A percentile compares a stretch with the other conserved stretches of the same genome.
Evolutionary conservation across 2,888 invertebrate species (phyloP).

Genomic region (Melieria picta): DNA sequence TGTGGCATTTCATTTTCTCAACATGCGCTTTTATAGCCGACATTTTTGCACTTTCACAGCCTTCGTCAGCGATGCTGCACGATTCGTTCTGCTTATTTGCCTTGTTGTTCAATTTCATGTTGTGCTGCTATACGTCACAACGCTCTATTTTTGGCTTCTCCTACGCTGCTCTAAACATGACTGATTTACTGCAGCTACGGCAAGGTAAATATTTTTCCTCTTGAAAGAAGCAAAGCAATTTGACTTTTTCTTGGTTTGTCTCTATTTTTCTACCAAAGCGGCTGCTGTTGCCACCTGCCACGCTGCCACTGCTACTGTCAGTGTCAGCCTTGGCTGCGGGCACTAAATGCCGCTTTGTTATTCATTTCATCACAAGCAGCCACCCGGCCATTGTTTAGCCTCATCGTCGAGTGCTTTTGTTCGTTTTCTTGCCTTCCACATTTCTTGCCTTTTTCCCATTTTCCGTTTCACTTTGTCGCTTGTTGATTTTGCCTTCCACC

Average conservation of each 20-base stretch:
- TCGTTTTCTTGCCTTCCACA: not conserved
- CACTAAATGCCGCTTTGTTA: too few species aligned
- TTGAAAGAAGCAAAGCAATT: constrained; percentile 1
- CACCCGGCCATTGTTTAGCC: too few species aligned
- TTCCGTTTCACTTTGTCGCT: constrained; percentile 3
- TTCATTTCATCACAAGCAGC: too few species aligned
- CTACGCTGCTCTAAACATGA: too few species aligned
- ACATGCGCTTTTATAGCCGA: too few species aligned
- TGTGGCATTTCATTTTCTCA: too few species aligned
- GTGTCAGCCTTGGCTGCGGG: too few species aligned
- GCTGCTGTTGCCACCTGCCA: not conserved
- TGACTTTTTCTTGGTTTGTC: constrained; percentile 9
- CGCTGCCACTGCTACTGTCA: not conserved
- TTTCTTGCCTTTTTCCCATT: constrained; percentile 1
- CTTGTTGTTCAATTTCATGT: constrained; percentile 27
- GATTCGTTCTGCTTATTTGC: constrained; percentile 11
- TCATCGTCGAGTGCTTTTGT: too few species aligned
- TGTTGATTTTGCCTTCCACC: not conserved
- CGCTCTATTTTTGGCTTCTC: not conserved
- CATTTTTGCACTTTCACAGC: too few species aligned
- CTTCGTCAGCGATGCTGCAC: too few species aligned
- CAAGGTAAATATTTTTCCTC: constrained; percentile 14
- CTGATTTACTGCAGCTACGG: not conserved
- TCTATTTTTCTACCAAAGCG: not conserved
- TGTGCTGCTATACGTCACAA: not conserved